A percentile compares a stretch with the other conserved stretches of the same genome.
Evolutionary conservation across 2,797 vertebrate genomes (phyloP).

Genomic region (Epinephelus awoara): DNA sequence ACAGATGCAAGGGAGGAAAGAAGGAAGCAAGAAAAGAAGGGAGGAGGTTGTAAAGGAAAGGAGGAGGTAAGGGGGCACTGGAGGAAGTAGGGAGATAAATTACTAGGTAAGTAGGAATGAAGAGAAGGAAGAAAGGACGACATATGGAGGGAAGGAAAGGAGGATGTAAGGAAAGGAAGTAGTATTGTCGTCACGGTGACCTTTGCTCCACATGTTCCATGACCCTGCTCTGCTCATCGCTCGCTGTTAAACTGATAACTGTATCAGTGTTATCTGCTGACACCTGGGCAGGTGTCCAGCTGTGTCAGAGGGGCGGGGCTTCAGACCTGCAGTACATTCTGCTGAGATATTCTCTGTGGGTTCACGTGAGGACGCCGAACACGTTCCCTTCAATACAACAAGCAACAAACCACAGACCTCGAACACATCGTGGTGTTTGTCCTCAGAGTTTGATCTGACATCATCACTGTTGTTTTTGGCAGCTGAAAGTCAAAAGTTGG

Average conservation of each 20-base stretch:
- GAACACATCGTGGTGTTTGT: not conserved
- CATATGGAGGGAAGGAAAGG: too few relatives aligned
- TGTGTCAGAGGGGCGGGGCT: constrained; percentile 13
- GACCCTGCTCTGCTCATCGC: not conserved
- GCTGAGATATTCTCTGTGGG: not conserved
- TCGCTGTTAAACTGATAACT: not conserved
- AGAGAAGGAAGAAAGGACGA: too few relatives aligned
- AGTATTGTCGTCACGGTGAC: not conserved
- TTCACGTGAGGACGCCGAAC: not conserved
- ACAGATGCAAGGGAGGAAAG: too few relatives aligned
- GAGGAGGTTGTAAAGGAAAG: too few relatives aligned
- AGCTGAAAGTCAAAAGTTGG: not conserved
- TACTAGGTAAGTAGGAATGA: too few relatives aligned
- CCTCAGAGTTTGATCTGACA: constrained; percentile 2
- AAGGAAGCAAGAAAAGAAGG: too few relatives aligned
- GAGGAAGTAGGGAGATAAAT: too few relatives aligned
- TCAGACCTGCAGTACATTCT: not conserved
- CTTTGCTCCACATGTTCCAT: not conserved
- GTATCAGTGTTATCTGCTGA: constrained; percentile 8
- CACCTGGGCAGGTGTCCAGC: constrained; percentile 32
- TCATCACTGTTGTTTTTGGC: not conserved
- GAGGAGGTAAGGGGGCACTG: too few relatives aligned
- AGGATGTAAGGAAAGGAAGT: too few relatives aligned
- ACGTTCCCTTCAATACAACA: not conserved
- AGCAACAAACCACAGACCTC: not conserved